A percentile compares a stretch with the other conserved stretches of the same genome.
These are phyloP conservation scores for Leptopterna dolabrata DNA, from an alignment of 2,888 invertebrate genomes.

Conservation along the genomic window DNA sequence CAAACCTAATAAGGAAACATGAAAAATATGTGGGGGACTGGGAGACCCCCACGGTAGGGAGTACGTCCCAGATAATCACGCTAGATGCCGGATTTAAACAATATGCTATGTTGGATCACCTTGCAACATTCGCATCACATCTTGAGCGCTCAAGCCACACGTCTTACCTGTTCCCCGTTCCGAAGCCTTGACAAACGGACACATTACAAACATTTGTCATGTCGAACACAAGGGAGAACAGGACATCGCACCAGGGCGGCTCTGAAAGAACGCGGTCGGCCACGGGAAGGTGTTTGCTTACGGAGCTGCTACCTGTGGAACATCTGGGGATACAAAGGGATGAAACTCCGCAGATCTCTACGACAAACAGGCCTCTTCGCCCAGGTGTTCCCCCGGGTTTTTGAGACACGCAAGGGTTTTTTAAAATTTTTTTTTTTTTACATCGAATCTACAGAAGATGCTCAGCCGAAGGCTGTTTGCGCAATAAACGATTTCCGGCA, in stretches of 20 bases:
- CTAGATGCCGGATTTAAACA: too few species aligned
- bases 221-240: slow-evolving; percentile 21
- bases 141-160: background rate
- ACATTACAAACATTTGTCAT: slow-evolving; percentile 37
- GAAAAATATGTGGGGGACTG: too few species aligned
- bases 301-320: background rate
- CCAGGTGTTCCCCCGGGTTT: slow-evolving; percentile 30
- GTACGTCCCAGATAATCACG: too few species aligned
- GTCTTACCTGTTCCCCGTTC: background rate
- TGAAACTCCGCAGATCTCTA: slow-evolving; percentile 16
- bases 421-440: background rate
- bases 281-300: slow-evolving; percentile 35
- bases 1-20: too few species aligned
- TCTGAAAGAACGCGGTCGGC: background rate
- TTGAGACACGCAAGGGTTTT: background rate
- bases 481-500: too few species aligned
- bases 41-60: too few species aligned
- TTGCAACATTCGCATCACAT: too few species aligned
- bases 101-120: too few species aligned
- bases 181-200: background rate
- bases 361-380: slow-evolving; percentile 29
- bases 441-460: background rate
- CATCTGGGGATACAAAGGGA: slow-evolving; percentile 32
- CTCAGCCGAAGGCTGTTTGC: background rate
- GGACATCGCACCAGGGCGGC: slow-evolving; percentile 9